Evolutionary conservation across 1,140 invertebrate genomes (phyloP), one percentile per base, ranked within the genome.

Genomic region (Trichomalopsis sarcophagae): DNA sequence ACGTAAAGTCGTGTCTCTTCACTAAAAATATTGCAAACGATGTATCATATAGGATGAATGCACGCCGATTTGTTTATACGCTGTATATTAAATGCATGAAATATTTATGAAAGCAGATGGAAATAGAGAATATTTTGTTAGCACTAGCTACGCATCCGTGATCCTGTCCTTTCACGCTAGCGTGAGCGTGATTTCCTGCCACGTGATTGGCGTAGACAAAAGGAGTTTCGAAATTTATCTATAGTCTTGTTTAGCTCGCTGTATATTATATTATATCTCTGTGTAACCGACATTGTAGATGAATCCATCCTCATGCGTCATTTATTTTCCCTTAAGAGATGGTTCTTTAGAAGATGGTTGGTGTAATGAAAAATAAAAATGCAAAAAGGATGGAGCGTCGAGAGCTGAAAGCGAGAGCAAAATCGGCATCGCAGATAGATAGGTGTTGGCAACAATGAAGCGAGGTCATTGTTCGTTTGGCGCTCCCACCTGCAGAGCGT

Each of bases 391-490:
- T 11, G 13, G 23, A 82, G 23, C 2, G 21, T 9, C 9, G n/a
- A 55, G 27, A 62, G n/a, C n/a, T n/a, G 47, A 55, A 80, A 80
- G 77, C 50, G 21, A 62, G 4, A 73, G 21, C 36, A 74, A 62
- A 80, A 80, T 62, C 47, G 30, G 33, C 27, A 71, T 81, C 55
- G 11, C 4, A 55, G 55, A n/a, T 73, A 14, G 14, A 62, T 62
- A 83, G 55, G 66, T 66, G 86, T 89, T 88, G 89, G 90, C 74
- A 91, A 87, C 87, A 89, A 87, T 90, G 88, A 71, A 62, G 87
- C 83, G 89, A 89, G 90, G 89, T 91, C 90, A 91, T 91, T 90
- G 90, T 89, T 89, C 90, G 87, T 89, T 84, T 87, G 88, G 89
- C 68, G n/a, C 27, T 79, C 47, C 44, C 44, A 79, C n/a, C 75